Base-by-base conservation (phyloP, 2,113 vertebrate genomes). In the Bufo gargarizans region DNA sequence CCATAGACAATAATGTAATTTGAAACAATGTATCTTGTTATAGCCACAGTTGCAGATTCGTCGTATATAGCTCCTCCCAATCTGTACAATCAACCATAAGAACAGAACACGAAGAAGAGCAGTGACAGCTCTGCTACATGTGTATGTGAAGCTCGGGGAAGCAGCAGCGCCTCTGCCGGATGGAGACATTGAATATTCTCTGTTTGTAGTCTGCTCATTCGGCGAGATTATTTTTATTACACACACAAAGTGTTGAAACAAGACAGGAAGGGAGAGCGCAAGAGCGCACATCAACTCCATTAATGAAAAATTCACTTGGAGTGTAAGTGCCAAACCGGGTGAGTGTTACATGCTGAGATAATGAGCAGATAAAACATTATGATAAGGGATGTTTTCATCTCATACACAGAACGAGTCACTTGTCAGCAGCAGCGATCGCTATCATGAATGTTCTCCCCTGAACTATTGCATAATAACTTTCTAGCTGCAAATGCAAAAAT, bases 281-380 rank as follows among this genome's bases (percentile, higher is more conserved):
- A 67, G 55, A 19, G 65, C 50, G 63, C 72, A 58, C 61, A 84
- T 84, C 72, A 78, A 84, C 82, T 16, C 59, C 82, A 84, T 89
- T 89, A 89, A 89, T 89, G 87, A 84, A 89, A 89, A 74, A 83
- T 84, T 88, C 80, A 88, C 87, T 88, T 65, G 87, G 81, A 78
- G 72, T 89, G 87, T 84, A 89, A 84, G 87, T 89, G 87, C 72
- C 87, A 78, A 84, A 84, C 72, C 77, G 43, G 33, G 87, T 84
- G 87, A 89, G 50, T 84, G 74, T 78, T 83, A 84, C 87, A 89
- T 77, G 82, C 87, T 89, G 87, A 89, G 87, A 89, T 89, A 89
- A 89, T 89, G 87, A 89, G 81, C 61, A 89, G 81, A 89, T 89
- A 89, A 89, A 77, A 83, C 87, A 84, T 84, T 78, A 67, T 89